Evolutionary conservation across 2,888 invertebrate species (phyloP), one percentile per base, ranked within the genome.

Genomic region (Platerodrilus igneus): DNA sequence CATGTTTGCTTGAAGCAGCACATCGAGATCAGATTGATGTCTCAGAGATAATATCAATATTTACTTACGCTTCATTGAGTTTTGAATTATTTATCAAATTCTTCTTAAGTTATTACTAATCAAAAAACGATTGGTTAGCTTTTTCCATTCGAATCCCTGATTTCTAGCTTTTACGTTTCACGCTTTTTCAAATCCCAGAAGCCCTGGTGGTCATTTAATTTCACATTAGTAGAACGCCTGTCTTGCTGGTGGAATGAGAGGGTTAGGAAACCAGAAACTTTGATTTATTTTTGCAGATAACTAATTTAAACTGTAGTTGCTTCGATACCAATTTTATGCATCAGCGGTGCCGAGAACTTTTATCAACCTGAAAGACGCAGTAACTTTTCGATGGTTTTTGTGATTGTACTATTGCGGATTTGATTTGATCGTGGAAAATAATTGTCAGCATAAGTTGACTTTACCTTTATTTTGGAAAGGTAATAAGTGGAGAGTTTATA

Each of bases 151-250:
- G n/a, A n/a, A n/a, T n/a, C n/a, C n/a, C n/a, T n/a, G n/a, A n/a
- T n/a, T n/a, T 28, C 10, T 16, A 10, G 16, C 16, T 28, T 28
- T 27, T 27, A 9, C 16, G 14, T 27, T 27, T 28, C 9, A 16
- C 15, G 16, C 14, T 25, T 10, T 28, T 15, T 28, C 16, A 27
- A 14, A 16, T 26, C 16, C 28, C 11, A 18, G 28, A 36, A 41
- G 21, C 41, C 37, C n/a, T n/a, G n/a, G 41, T 28, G 41, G 37
- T 37, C 37, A 41, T 41, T 41, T 41, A 41, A 41, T 41, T 31
- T 41, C 37, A 20, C 20, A 32, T 37, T 41, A 37, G 32, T 15
- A 11, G 25, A 26, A 29, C 26, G 36, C 17, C 16, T 28, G 37
- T 31, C 26, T 14, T 36, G 19, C 26, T 23, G 41, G 13, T 29